Percentiles rank a stretch among this genome's conserved stretches.
These are phyloP conservation scores for Ptiloglossa arizonensis DNA, from an alignment of 1,140 invertebrate genomes.

Conservation along the genomic window DNA sequence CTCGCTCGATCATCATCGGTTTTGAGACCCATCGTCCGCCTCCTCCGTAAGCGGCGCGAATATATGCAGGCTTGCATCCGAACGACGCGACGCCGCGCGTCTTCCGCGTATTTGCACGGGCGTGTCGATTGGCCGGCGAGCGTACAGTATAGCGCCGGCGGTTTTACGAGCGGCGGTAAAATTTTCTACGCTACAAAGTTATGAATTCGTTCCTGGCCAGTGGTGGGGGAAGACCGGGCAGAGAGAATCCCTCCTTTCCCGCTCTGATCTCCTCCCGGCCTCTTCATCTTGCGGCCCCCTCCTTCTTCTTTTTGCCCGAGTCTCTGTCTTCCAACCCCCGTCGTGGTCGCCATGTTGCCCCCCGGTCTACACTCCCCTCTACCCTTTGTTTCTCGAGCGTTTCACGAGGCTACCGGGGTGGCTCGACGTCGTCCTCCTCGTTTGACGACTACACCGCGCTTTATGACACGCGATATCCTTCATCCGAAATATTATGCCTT, in stretches of 20 bases:
- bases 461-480: conserved; percentile 77
- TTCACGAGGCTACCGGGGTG: conserved; percentile 5
- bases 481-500: conserved; percentile 72
- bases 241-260: background rate
- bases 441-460: conserved; percentile 64
- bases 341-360: background rate
- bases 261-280: background rate
- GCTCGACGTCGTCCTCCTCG: conserved; percentile 12
- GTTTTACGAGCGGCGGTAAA: conserved; percentile 69
- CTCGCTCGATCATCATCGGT: conserved; percentile 45
- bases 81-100: conserved; percentile 37
- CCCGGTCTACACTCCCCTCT: background rate
- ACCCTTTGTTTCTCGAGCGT: conserved; percentile 47
- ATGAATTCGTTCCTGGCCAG: conserved; percentile 64
- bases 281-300: conserved; percentile 14
- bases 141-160: conserved; percentile 47
- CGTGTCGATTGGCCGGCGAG: background rate
- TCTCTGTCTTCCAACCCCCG: background rate
- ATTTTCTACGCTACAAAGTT: conserved; percentile 69
- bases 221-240: too few species aligned
- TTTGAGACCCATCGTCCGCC: conserved; percentile 31
- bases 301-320: background rate
- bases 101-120: too few species aligned
- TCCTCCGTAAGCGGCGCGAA: conserved; percentile 36
- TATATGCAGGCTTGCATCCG: conserved; percentile 41